Base-by-base conservation (phyloP, 2,113 vertebrate species). In the Alexandromys fortis region DNA sequence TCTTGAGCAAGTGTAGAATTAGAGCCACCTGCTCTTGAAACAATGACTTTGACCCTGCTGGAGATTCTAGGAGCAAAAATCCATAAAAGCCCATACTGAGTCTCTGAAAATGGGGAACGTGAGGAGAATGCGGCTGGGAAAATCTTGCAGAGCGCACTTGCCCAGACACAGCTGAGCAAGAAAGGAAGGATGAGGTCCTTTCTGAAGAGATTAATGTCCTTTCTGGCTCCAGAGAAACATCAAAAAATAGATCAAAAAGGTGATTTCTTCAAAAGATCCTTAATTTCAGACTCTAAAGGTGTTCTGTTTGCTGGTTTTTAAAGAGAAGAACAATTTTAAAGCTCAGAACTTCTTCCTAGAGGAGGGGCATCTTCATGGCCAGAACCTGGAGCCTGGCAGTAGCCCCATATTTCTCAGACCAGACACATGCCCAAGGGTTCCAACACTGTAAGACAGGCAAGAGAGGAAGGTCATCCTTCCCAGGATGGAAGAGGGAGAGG, bases 121-220 rank as follows among this genome's bases (percentile, higher is more conserved):
- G 76, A 79, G 28, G 35, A 89, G 86, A 94, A 65, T 75, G 33
- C 28, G 26, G 22, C 83, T 90, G 76, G 63, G 88, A 85, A 86
- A 72, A 76, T 70, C 58, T 88, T 76, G 45, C 55, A 65, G 93
- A 45, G n/a, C 70, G 49, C 30, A 87, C 73, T 49, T 28, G 90
- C 90, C 65, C 38, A 91, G 49, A 92, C 76, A 82, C 79, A 47
- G 63, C 8, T 49, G 52, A 86, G 45, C 14, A 76, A 5, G 28
- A 16, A 9, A 33, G 42, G 24, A 93, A 16, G 45, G 70, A 91
- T 73, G 38, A 12, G 28, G 21, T 30, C 14, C 77, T 82, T 92
- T 89, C 75, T 82, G 30, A 79, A 90, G 42, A 94, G 73, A 96
- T 90, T 68, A 86, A 89, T 93, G 94, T 94, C 78, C 86, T 78